Base-by-base conservation (phyloP, 2,888 invertebrate genomes). In the Mechanitis mazaeus region DNA sequence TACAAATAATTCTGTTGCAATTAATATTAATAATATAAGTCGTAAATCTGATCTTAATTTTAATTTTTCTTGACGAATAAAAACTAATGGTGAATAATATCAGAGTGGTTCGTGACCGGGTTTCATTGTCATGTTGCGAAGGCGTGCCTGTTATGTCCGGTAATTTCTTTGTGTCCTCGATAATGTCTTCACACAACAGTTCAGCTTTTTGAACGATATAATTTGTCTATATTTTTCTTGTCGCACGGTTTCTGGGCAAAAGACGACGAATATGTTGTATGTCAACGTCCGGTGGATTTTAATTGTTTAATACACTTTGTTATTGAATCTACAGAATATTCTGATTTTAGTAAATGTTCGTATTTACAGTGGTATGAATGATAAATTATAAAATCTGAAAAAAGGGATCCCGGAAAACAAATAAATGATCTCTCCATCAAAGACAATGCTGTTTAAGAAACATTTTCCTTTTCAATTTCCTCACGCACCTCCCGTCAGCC, bases 401-500 rank as follows among this genome's bases (percentile, higher is more conserved):
- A 42, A 9, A 42, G 56, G 47, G 47, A 42, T 42, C 53, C 12
- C 54, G 63, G 47, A 31, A 61, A 57, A 73, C 74, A 78, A 77
- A 77, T 75, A 76, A 76, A 75, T 71, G 75, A 75, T 73, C 70
- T 68, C 70, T 74, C 68, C 59, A 71, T 74, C 73, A 77, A 78
- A 76, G 79, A 80, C 80, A 85, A 81, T 80, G 76, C 75, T 75
- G 80, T 82, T 81, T 81, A 82, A 77, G 75, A 78, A 82, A 83
- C 80, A 78, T 84, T 86, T 85, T 76, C 78, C 76, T 81, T 84
- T 87, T 86, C 84, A 85, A 88, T 87, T 86, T 84, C 79, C 82
- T 81, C 77, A 87, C 87, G 87, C 87, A 82, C 83, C 81, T 83
- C 77, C 79, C 83, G 85, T 84, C 86, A 88, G 82, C 79, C 85